Percentiles rank a stretch among this genome's conserved stretches.
phyloP scores from a whole-genome alignment of 2,113 vertebrate genomes.

The Thunnus maccoyii region DNA sequence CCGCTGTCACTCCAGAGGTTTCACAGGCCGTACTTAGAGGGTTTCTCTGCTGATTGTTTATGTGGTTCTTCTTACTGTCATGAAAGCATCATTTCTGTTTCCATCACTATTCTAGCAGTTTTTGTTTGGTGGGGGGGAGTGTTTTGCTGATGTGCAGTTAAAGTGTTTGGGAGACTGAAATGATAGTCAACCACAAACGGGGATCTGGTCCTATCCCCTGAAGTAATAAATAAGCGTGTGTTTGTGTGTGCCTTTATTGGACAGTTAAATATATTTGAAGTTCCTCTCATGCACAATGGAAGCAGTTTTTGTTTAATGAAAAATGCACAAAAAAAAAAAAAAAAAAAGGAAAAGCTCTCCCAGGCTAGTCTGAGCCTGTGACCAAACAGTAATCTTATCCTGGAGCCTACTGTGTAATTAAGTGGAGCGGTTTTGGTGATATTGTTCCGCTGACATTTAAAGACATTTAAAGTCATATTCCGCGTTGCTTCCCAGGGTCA shows the following conservation, averaged over 20 bases:
- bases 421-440: conserved; percentile 43
- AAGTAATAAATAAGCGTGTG: neutral
- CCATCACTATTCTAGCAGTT: neutral
- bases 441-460: conserved; percentile 59
- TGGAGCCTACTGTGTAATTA: conserved; percentile 64
- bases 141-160: neutral
- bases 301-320: conserved; percentile 18
- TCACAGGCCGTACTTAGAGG: neutral
- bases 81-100: conserved; percentile 34
- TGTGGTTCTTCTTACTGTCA: conserved; percentile 14
- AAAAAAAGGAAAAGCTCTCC: neutral
- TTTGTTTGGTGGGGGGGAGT: neutral
- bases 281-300: too few species aligned
- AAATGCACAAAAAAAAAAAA: neutral
- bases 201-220: neutral
- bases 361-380: conserved; percentile 30
- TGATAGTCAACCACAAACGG: neutral
- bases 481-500: conserved; percentile 21
- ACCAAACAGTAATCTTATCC: conserved; percentile 40
- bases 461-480: conserved; percentile 32
- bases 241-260: neutral
- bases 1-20: conserved; percentile 16
- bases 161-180: neutral
- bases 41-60: conserved; percentile 22
- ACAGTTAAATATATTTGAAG: conserved; percentile 8